Evolutionary conservation across 2,113 vertebrate species (phyloP).

Genomic region (Oreocharis arfaki): DNA sequence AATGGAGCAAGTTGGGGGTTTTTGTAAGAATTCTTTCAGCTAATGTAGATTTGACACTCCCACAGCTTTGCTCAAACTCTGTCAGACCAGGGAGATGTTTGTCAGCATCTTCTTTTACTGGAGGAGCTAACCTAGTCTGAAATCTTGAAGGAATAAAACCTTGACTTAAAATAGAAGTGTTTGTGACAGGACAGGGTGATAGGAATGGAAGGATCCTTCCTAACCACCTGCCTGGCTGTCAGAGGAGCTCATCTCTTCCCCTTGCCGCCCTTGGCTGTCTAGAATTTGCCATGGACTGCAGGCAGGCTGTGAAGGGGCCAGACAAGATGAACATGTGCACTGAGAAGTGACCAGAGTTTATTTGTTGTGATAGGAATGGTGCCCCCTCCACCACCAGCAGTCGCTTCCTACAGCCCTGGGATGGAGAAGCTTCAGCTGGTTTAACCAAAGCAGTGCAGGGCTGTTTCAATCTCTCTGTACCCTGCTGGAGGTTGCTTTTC

Average conservation of each 20-base stretch:
- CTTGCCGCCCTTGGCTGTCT: background rate
- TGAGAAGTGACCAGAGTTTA: background rate
- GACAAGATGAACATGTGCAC: background rate
- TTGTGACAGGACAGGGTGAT: conserved; percentile 9
- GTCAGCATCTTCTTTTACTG: background rate
- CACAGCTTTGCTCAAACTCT: background rate
- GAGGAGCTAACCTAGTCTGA: background rate
- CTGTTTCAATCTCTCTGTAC: background rate
- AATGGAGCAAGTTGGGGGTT: background rate
- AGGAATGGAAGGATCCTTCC: background rate
- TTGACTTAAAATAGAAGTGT: conserved; percentile 17
- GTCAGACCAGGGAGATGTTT: background rate
- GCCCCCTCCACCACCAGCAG: accelerated
- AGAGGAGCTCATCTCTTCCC: background rate
- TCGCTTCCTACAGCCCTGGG: accelerated
- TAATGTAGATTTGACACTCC: background rate
- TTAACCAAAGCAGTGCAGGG: background rate
- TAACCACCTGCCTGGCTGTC: conserved; percentile 7
- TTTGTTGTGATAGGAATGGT: background rate
- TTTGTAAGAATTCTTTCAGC: background rate
- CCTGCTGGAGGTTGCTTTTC: background rate
- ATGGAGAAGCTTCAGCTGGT: background rate
- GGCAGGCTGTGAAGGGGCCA: accelerated
- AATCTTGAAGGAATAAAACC: background rate
- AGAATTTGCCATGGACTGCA: background rate